phyloP scores from a whole-genome alignment of 1,140 invertebrate genomes.

The Plectrocnemia conspersa region DNA sequence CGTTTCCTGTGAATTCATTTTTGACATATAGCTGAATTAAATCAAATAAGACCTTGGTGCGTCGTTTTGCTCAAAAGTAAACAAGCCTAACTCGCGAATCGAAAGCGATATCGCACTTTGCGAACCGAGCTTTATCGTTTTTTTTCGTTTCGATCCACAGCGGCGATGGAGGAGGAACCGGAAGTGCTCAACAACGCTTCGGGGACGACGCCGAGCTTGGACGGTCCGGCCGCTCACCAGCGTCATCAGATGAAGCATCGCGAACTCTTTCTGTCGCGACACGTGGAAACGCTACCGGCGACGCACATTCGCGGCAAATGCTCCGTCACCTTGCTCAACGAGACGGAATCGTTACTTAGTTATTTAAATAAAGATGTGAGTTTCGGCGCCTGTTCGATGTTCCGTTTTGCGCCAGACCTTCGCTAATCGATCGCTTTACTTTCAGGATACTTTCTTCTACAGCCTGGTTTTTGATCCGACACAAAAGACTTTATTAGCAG shows the following conservation, averaged over 20 bases:
- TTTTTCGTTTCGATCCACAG: slow-evolving; percentile 30
- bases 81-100: too few relatives aligned
- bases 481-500: slow-evolving; percentile 96
- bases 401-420: neutral
- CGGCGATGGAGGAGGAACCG: slow-evolving; percentile 52
- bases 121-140: too few relatives aligned
- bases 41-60: too few relatives aligned
- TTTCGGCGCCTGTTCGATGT: slow-evolving; percentile 33
- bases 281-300: slow-evolving; percentile 96
- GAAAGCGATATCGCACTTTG: neutral
- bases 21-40: too few relatives aligned
- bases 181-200: slow-evolving; percentile 36
- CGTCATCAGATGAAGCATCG: slow-evolving; percentile 94
- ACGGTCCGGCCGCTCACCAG: slow-evolving; percentile 66
- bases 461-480: slow-evolving; percentile 98
- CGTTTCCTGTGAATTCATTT: neutral
- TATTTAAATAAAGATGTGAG: slow-evolving; percentile 95
- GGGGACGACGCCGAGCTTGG: slow-evolving; percentile 33
- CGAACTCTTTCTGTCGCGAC: slow-evolving; percentile 95
- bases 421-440: slow-evolving; percentile 34
- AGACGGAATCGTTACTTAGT: slow-evolving; percentile 92
- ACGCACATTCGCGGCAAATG: slow-evolving; percentile 99
- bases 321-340: slow-evolving; percentile 95
- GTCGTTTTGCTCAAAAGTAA: too few relatives aligned
- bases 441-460: slow-evolving; percentile 97